These are phyloP conservation scores for Menidia menidia DNA, from an alignment of 2,797 vertebrate genomes.

Conservation along the genomic window DNA sequence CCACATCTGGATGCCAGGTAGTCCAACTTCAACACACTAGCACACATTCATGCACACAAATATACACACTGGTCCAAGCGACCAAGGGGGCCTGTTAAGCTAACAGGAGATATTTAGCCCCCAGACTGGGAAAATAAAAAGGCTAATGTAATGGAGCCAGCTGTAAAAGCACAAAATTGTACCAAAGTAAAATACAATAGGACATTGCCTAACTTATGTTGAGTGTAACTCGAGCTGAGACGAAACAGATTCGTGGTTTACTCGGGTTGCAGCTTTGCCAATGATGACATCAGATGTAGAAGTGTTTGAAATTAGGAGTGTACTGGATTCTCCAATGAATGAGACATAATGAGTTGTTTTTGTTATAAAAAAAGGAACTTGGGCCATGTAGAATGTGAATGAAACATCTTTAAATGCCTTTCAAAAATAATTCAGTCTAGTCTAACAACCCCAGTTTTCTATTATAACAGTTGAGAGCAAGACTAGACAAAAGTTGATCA, in stretches of 20 bases:
- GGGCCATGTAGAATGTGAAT: too few relatives aligned
- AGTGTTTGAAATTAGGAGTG: background rate
- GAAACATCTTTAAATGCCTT: too few relatives aligned
- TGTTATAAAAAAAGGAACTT: background rate
- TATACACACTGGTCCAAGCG: conserved; percentile 35
- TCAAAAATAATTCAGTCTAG: too few relatives aligned
- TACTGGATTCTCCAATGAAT: background rate
- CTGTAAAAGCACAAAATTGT: conserved; percentile 77
- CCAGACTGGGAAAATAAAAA: conserved; percentile 79
- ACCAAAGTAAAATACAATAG: conserved; percentile 52
- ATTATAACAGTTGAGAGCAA: too few relatives aligned
- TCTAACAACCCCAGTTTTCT: too few relatives aligned
- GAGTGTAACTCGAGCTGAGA: conserved; percentile 26
- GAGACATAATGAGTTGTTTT: background rate
- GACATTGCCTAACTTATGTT: conserved; percentile 13
- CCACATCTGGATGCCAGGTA: conserved; percentile 78
- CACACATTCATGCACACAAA: conserved; percentile 34
- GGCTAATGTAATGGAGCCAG: conserved; percentile 76
- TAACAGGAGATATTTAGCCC: conserved; percentile 75
- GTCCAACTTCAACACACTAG: conserved; percentile 41
- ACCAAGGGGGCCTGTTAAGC: conserved; percentile 74
- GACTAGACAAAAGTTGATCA: too few relatives aligned
- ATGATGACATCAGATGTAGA: conserved; percentile 7
- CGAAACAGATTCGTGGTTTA: conserved; percentile 31
- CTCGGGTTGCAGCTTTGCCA: background rate